Evolutionary conservation across 2,888 invertebrate species (phyloP).

Genomic region (Drosophila villosipedis): DNA sequence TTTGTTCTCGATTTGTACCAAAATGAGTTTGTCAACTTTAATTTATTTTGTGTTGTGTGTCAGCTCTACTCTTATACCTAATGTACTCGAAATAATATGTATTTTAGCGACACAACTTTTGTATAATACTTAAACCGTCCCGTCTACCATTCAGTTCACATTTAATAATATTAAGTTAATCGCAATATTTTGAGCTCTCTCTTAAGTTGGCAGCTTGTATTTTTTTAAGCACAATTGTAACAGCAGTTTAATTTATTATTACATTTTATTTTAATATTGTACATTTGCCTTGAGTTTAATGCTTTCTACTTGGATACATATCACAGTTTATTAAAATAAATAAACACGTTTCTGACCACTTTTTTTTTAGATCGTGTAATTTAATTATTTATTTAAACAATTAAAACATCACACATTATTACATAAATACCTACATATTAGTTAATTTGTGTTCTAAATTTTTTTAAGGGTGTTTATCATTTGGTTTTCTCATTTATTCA

Average conservation of each 20-base stretch:
- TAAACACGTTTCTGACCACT: conserved; percentile 64
- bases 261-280: conserved; percentile 48
- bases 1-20: conserved; percentile 15
- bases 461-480: neutral
- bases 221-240: conserved; percentile 34
- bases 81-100: conserved; percentile 48
- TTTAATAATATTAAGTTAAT: conserved; percentile 40
- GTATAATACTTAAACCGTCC: conserved; percentile 61
- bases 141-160: conserved; percentile 32
- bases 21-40: conserved; percentile 12
- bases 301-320: conserved; percentile 55
- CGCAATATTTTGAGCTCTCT: conserved; percentile 37
- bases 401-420: neutral
- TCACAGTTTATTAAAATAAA: conserved; percentile 56
- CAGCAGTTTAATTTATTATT: conserved; percentile 43
- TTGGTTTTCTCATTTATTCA: neutral
- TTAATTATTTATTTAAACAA: conserved; percentile 18
- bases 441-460: neutral
- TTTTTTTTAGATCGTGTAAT: conserved; percentile 50
- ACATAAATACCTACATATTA: neutral
- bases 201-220: conserved; percentile 31
- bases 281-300: conserved; percentile 41
- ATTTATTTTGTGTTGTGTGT: conserved; percentile 40
- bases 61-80: conserved; percentile 19
- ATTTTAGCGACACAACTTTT: conserved; percentile 36